A percentile compares a stretch with the other conserved stretches of the same genome.
Conservation (phyloP, 2,113 vertebrate genomes). For the Athene cunicularia region DNA sequence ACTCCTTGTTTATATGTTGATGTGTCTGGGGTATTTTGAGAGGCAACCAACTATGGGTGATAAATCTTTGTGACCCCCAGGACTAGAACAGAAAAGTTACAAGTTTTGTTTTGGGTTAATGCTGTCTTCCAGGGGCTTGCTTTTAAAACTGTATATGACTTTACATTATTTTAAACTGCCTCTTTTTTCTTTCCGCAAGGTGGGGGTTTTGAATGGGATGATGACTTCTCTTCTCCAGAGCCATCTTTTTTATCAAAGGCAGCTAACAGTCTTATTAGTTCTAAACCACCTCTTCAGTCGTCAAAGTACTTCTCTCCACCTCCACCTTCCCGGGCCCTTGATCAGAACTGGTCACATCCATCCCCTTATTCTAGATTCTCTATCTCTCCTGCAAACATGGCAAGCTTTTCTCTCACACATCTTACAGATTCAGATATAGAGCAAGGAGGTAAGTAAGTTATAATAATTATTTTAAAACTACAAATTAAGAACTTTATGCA, state of each 20-base stretch:
- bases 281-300: constrained; percentile 76
- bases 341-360: constrained; percentile 85
- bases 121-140: not conserved
- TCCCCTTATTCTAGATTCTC: constrained; percentile 92
- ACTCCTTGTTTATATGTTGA: not conserved
- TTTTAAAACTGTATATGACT: not conserved
- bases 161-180: not conserved
- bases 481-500: not conserved
- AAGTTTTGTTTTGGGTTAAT: not conserved
- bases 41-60: not conserved
- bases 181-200: constrained; percentile 62
- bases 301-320: constrained; percentile 87
- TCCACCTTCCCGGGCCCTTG: constrained; percentile 70
- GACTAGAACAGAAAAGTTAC: not conserved
- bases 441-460: constrained; percentile 87
- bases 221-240: constrained; percentile 88
- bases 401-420: constrained; percentile 96
- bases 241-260: constrained; percentile 85
- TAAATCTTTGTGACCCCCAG: not conserved
- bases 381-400: constrained; percentile 93
- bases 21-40: not conserved
- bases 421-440: constrained; percentile 97
- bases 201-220: constrained; percentile 93
- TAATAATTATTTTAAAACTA: not conserved
- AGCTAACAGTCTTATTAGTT: constrained; percentile 70